Conservation (phyloP, 1,140 invertebrate genomes). For the Cyclargus thomasi region DNA sequence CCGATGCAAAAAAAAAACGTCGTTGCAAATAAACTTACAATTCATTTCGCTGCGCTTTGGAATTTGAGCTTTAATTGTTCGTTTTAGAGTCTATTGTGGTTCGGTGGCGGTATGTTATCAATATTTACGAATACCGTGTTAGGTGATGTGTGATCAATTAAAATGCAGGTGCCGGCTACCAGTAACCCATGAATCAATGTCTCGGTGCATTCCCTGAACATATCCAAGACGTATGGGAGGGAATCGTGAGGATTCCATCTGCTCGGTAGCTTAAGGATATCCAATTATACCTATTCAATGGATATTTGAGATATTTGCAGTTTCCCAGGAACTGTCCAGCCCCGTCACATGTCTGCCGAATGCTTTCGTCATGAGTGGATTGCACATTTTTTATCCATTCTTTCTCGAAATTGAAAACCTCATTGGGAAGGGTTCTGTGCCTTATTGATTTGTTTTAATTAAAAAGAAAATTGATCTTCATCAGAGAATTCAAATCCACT, state of each 20-base stretch:
- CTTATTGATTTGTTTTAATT: too few relatives aligned
- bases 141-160: slow-evolving; percentile 14
- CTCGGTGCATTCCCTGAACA: slow-evolving; percentile 5
- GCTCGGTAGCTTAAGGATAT: not conserved
- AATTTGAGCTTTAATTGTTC: not conserved
- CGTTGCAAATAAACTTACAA: slow-evolving; percentile 3
- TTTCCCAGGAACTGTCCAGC: not conserved
- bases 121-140: slow-evolving; percentile 12
- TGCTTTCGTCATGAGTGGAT: not conserved
- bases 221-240: slow-evolving; percentile 2
- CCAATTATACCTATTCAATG: slow-evolving; percentile 12
- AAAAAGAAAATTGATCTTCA: too few relatives aligned
- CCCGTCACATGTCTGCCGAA: not conserved
- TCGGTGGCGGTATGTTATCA: not conserved
- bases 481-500: too few relatives aligned
- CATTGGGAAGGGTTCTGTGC: not conserved
- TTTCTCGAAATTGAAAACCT: not conserved
- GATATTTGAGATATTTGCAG: slow-evolving; percentile 2
- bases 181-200: slow-evolving; percentile 8
- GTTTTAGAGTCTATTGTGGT: not conserved
- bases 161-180: slow-evolving; percentile 8
- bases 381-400: not conserved
- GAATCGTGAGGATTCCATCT: slow-evolving; percentile 4
- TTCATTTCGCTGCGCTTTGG: not conserved
- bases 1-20: not conserved